Evolutionary conservation across 2,888 invertebrate genomes (phyloP).

Genomic region (Lepidonotus clava): DNA sequence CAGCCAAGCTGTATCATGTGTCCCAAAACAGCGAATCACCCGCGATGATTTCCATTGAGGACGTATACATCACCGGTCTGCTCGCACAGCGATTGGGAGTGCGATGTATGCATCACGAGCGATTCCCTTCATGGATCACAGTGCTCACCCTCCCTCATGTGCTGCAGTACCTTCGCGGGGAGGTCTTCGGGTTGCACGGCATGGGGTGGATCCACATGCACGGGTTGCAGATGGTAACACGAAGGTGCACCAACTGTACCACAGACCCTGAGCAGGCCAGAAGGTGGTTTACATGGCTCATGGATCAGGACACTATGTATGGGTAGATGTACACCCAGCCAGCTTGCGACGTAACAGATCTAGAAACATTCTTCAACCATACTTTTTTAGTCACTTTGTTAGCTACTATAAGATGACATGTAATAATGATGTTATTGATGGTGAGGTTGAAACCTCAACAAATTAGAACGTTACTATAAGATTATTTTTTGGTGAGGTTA

Average conservation of each 20-base stretch:
- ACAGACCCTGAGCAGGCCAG: neutral
- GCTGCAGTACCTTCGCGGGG: neutral
- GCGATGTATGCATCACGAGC: constrained; percentile 5
- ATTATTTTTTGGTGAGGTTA: too few species aligned
- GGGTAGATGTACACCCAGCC: neutral
- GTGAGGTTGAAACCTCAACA: too few species aligned
- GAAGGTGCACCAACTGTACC: constrained; percentile 8
- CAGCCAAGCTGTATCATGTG: neutral
- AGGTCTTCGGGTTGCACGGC: neutral
- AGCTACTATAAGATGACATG: too few species aligned
- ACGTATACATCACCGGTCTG: constrained; percentile 42
- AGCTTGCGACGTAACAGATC: too few species aligned
- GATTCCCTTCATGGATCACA: constrained; percentile 45
- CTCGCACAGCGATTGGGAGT: neutral
- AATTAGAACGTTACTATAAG: too few species aligned
- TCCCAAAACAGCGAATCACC: neutral
- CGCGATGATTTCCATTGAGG: constrained; percentile 18
- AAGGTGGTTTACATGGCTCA: neutral
- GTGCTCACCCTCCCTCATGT: neutral
- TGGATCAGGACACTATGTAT: neutral
- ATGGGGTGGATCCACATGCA: constrained; percentile 36
- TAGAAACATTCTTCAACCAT: too few species aligned
- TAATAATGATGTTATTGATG: too few species aligned
- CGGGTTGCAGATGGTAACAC: neutral
- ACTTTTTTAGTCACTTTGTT: too few species aligned